A percentile compares a stretch with the other conserved stretches of the same genome.
These are phyloP conservation scores for Hucho hucho DNA, from an alignment of 2,113 vertebrate genomes.

Conservation along the genomic window DNA sequence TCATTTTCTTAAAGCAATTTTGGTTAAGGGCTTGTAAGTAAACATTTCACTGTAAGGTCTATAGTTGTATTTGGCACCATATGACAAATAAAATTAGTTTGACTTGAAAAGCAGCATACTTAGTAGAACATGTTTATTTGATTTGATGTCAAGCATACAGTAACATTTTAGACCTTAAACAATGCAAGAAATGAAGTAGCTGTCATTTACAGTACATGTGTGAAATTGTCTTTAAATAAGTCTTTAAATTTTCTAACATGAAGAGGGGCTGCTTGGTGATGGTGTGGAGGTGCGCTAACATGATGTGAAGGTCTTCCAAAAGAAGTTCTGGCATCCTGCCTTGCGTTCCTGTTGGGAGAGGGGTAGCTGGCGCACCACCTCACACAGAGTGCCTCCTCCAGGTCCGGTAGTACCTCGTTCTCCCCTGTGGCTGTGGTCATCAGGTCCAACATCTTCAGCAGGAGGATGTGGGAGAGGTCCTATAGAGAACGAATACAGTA, in stretches of 20 bases:
- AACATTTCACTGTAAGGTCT: too few species aligned
- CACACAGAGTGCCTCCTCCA: conserved; percentile 38
- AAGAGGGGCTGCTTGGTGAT: neutral
- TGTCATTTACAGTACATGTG: neutral
- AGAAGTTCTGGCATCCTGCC: conserved; percentile 78
- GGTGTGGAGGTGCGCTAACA: conserved; percentile 52
- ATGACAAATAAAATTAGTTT: too few species aligned
- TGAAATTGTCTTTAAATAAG: neutral
- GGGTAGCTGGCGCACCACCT: conserved; percentile 60
- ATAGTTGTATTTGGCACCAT: too few species aligned
- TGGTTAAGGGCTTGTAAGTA: too few species aligned
- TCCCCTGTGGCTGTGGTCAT: conserved; percentile 20
- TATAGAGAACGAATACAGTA: conserved; percentile 24
- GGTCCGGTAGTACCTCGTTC: conserved; percentile 32
- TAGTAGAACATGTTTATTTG: too few species aligned
- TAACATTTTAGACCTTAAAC: neutral
- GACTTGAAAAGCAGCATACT: too few species aligned
- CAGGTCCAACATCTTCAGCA: conserved; percentile 64
- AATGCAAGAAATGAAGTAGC: neutral
- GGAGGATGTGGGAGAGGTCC: conserved; percentile 53
- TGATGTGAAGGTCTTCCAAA: conserved; percentile 82
- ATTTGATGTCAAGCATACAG: too few species aligned
- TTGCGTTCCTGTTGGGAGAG: conserved; percentile 69
- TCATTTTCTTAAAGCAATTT: too few species aligned
- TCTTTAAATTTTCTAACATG: neutral